These are phyloP conservation scores for Stenoptilia bipunctidactyla DNA, from an alignment of 2,888 invertebrate species.

Conservation along the genomic window DNA sequence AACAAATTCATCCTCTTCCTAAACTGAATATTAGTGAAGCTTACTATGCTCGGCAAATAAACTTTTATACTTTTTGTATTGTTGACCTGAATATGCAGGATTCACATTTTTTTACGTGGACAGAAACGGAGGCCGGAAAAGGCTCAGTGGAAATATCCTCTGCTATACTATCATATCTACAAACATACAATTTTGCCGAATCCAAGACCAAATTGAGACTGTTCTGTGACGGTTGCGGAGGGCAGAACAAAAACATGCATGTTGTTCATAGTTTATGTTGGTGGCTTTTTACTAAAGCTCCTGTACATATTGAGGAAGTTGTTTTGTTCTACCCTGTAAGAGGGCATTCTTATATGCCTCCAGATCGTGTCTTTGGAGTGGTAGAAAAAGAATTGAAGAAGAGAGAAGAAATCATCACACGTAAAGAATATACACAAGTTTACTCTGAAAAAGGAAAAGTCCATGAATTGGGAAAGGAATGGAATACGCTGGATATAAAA, in stretches of 20 bases:
- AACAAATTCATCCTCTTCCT: too few species aligned
- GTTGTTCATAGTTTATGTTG: slow-evolving; percentile 10
- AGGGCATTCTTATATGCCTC: slow-evolving; percentile 12
- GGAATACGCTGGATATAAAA: slow-evolving; percentile 2
- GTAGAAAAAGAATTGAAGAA: slow-evolving; percentile 10
- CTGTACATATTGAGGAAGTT: slow-evolving; percentile 9
- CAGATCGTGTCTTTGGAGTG: slow-evolving; percentile 8
- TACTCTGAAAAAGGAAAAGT: slow-evolving; percentile 12
- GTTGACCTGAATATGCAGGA: slow-evolving; percentile 1
- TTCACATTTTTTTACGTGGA: slow-evolving; percentile 8
- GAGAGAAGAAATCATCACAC: slow-evolving; percentile 5
- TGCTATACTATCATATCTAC: slow-evolving; percentile 7
- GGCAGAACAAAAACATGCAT: slow-evolving; percentile 14
- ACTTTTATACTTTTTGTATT: slow-evolving; percentile 4
- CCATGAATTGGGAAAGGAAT: slow-evolving; percentile 5
- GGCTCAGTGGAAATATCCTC: slow-evolving; percentile 8
- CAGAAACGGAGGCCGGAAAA: slow-evolving; percentile 10
- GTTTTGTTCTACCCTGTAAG: slow-evolving; percentile 11
- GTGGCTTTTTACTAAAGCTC: slow-evolving; percentile 10
- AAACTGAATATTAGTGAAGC: slow-evolving; percentile 4
- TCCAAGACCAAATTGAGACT: slow-evolving; percentile 9
- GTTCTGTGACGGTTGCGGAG: too few species aligned
- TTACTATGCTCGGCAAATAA: slow-evolving; percentile 1
- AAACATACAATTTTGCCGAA: slow-evolving; percentile 5
- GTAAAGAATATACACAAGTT: slow-evolving; percentile 7